Evolutionary conservation across 2,113 vertebrate genomes (phyloP).

Genomic region (Danionella cerebrum): DNA sequence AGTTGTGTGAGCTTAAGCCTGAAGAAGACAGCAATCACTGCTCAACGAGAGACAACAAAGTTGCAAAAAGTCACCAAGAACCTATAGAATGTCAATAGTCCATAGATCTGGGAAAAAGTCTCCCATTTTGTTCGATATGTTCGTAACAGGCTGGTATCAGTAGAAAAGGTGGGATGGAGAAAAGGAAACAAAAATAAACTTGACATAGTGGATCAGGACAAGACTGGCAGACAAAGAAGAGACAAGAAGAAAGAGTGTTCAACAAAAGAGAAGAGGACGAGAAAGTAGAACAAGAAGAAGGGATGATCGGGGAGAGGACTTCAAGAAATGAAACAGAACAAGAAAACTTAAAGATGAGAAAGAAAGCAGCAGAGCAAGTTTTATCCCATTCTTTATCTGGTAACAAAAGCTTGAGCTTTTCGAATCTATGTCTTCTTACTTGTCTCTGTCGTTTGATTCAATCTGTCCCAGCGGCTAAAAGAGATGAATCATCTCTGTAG

Average conservation of each 20-base stretch:
- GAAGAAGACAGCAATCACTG: not conserved
- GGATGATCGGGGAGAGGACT: not conserved
- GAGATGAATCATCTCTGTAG: conserved; percentile 1
- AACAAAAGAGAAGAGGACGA: not conserved
- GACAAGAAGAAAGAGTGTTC: not conserved
- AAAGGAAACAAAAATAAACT: not conserved
- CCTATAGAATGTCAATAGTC: too few species aligned
- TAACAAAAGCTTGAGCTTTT: conserved; percentile 6
- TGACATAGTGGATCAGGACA: too few species aligned
- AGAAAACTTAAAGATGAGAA: not conserved
- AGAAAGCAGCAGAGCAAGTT: not conserved
- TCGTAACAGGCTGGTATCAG: too few species aligned
- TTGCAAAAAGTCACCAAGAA: too few species aligned
- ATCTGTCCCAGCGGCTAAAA: not conserved
- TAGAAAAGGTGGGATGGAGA: not conserved
- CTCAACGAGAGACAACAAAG: too few species aligned
- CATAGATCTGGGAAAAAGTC: too few species aligned
- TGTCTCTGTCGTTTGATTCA: not conserved
- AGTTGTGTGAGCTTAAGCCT: too few species aligned
- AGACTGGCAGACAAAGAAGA: too few species aligned
- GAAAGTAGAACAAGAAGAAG: not conserved
- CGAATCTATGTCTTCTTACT: not conserved
- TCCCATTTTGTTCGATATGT: too few species aligned
- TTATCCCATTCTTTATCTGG: not conserved
- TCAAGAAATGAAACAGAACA: not conserved